Percentiles rank a stretch among this genome's conserved stretches.
Evolutionary conservation across 2,113 vertebrate species (phyloP).

Genomic region (Saguinus midas): DNA sequence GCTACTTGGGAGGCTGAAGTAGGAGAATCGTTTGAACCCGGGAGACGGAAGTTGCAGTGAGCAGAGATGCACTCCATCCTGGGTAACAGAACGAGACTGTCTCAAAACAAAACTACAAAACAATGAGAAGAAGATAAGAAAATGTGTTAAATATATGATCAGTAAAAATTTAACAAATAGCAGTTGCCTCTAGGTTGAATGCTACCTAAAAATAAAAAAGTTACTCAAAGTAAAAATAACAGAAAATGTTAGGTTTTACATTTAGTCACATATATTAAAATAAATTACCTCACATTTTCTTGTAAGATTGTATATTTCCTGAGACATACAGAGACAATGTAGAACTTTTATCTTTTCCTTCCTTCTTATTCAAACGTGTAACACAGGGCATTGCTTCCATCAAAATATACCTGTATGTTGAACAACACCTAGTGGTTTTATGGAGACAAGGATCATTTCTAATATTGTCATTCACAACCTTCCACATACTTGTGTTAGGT

Average conservation of each 20-base stretch:
- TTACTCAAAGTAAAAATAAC: background rate
- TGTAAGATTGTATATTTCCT: background rate
- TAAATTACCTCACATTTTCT: background rate
- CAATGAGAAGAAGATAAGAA: background rate
- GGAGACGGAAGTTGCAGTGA: too few species aligned
- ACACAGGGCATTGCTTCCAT: background rate
- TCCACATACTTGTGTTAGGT: background rate
- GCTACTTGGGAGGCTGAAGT: too few species aligned
- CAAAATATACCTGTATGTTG: background rate
- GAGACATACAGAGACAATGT: background rate
- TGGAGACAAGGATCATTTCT: background rate
- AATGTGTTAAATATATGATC: background rate
- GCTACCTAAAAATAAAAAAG: background rate
- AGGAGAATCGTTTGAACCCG: too few species aligned
- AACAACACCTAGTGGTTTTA: background rate
- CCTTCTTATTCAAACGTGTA: background rate
- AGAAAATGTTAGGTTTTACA: constrained; percentile 18
- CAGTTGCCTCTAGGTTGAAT: background rate
- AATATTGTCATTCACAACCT: background rate
- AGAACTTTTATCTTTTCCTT: background rate
- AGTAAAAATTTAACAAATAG: background rate
- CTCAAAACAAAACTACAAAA: background rate
- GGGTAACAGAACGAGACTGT: too few species aligned
- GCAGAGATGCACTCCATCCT: too few species aligned
- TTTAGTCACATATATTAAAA: background rate